phyloP scores from a whole-genome alignment of 2,113 vertebrate genomes.

The Syngnathus floridae region DNA sequence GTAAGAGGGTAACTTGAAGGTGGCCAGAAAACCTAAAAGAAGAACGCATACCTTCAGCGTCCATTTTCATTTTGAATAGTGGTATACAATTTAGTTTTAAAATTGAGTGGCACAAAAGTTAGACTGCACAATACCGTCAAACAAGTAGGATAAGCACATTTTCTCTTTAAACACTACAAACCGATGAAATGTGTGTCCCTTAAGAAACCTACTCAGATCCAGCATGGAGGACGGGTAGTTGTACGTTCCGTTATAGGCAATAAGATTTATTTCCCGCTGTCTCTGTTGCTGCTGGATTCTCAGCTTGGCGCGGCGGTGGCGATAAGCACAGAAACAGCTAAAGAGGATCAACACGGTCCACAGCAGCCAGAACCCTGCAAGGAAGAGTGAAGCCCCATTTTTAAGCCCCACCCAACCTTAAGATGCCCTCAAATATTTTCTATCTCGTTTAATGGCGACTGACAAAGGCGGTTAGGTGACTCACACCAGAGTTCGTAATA shows the following conservation, averaged over 20 bases:
- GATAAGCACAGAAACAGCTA: conserved; percentile 93
- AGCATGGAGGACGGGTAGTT: conserved; percentile 79
- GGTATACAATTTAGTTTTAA: not conserved
- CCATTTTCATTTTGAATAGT: not conserved
- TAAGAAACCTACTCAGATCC: conserved; percentile 82
- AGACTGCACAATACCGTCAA: not conserved
- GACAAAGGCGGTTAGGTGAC: conserved; percentile 50
- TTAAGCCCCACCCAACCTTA: not conserved
- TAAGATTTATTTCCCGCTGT: conserved; percentile 93
- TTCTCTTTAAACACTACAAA: not conserved
- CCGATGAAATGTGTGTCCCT: not conserved
- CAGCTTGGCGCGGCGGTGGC: conserved; percentile 90
- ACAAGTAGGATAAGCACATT: not conserved
- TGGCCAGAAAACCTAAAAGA: conserved; percentile 80
- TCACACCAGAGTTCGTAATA: conserved; percentile 98
- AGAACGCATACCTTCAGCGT: not conserved
- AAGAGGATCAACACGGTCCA: conserved; percentile 93
- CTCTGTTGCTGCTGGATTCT: conserved; percentile 92
- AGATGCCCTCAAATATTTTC: not conserved
- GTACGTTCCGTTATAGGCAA: conserved; percentile 90
- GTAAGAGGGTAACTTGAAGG: conserved; percentile 90
- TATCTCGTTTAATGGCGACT: not conserved
- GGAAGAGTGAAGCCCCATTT: conserved; percentile 11
- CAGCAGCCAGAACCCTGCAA: conserved; percentile 93
- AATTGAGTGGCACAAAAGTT: not conserved